These are phyloP conservation scores for Zosterops borbonicus DNA, from an alignment of 2,113 vertebrate species.

Conservation along the genomic window DNA sequence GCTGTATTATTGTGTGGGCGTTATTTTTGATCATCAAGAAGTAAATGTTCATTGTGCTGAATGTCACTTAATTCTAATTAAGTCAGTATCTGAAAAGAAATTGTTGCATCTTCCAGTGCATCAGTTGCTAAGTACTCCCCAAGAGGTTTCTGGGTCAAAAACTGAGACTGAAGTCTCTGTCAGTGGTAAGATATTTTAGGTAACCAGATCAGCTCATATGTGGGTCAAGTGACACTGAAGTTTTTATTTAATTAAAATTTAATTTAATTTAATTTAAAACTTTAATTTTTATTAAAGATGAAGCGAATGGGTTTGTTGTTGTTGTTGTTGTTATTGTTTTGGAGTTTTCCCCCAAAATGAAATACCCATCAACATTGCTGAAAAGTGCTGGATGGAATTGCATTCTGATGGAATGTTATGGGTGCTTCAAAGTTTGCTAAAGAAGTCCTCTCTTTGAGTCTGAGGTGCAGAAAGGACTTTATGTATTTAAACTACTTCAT, in stretches of 20 bases:
- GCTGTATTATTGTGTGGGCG: not conserved
- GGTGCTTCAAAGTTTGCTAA: not conserved
- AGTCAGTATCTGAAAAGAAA: not conserved
- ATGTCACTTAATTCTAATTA: not conserved
- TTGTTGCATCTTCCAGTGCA: not conserved
- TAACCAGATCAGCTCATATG: not conserved
- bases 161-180: not conserved
- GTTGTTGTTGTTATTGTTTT: not conserved
- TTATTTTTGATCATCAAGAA: not conserved
- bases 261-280: not conserved
- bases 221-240: not conserved
- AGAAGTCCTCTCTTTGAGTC: not conserved
- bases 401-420: accelerated
- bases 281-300: not conserved
- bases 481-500: not conserved
- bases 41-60: not conserved
- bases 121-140: not conserved
- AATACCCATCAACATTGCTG: not conserved
- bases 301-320: not conserved
- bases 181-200: not conserved
- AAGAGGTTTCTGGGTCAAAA: not conserved
- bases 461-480: not conserved
- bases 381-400: not conserved
- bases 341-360: not conserved
- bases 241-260: not conserved